phyloP scores from a whole-genome alignment of 2,797 vertebrate genomes.

The Naso thynnoides region DNA sequence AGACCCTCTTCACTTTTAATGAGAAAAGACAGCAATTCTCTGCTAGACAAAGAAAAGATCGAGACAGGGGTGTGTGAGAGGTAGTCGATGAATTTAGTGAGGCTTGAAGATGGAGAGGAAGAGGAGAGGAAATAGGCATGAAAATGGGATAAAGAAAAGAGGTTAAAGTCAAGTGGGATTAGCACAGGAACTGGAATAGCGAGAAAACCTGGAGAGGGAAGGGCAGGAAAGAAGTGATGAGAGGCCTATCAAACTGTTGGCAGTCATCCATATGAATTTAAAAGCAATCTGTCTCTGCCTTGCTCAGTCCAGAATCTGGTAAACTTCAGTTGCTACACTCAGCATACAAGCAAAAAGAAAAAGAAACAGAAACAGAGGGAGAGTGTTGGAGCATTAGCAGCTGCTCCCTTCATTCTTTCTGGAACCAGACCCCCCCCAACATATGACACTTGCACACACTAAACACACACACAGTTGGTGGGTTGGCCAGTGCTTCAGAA shows the following conservation, averaged over 20 bases:
- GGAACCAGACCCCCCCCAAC: slow-evolving; percentile 50
- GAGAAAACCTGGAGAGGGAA: slow-evolving; percentile 49
- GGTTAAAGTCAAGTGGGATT: slow-evolving; percentile 60
- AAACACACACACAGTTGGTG: slow-evolving; percentile 45
- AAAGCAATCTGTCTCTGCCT: slow-evolving; percentile 45
- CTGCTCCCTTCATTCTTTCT: slow-evolving; percentile 70
- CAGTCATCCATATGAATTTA: slow-evolving; percentile 53
- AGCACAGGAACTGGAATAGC: slow-evolving; percentile 44
- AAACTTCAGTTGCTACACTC: slow-evolving; percentile 30
- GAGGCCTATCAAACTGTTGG: slow-evolving; percentile 61
- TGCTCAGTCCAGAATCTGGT: slow-evolving; percentile 37
- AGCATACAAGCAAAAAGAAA: slow-evolving; percentile 41
- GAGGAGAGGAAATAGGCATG: slow-evolving; percentile 29
- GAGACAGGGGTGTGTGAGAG: slow-evolving; percentile 2
- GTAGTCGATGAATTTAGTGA: slow-evolving; percentile 28
- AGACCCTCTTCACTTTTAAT: slow-evolving; percentile 74
- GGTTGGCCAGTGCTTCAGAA: slow-evolving; percentile 50
- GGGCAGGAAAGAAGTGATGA: slow-evolving; percentile 52
- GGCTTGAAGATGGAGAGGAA: slow-evolving; percentile 7
- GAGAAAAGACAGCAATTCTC: slow-evolving; percentile 69
- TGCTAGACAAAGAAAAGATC: slow-evolving; percentile 48
- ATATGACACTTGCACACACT: slow-evolving; percentile 30
- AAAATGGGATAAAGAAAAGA: slow-evolving; percentile 34
- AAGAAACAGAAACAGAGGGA: slow-evolving; percentile 22
- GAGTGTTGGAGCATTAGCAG: slow-evolving; percentile 65